Percentiles rank a stretch among this genome's conserved stretches.
Conservation (phyloP, 2,888 invertebrate genomes). For the Trichogramma dendrolimi region DNA sequence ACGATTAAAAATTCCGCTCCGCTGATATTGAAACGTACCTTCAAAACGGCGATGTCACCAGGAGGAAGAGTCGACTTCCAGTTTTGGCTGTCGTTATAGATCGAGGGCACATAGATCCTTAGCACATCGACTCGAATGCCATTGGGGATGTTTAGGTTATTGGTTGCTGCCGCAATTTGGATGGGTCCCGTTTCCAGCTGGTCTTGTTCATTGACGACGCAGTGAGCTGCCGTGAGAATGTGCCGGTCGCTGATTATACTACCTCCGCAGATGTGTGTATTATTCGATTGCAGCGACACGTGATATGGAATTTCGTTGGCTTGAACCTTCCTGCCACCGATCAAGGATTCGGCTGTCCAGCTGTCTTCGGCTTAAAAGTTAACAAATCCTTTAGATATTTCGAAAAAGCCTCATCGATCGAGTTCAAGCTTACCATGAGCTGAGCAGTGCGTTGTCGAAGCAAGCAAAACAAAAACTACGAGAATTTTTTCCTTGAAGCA, state of each 20-base stretch:
- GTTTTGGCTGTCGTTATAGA: conserved; percentile 11
- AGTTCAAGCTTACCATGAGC: no score
- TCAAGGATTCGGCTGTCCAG: conserved; percentile 6
- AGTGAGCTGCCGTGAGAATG: conserved; percentile 19
- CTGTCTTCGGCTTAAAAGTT: no score
- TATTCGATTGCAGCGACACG: conserved; percentile 8
- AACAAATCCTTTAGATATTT: no score
- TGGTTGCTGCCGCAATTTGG: conserved; percentile 13
- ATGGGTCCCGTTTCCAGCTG: conserved; percentile 4
- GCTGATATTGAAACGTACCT: conserved; percentile 4
- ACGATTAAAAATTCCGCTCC: no score
- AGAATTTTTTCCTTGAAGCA: no score
- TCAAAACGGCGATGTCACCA: conserved; percentile 23
- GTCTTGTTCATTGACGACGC: conserved; percentile 15
- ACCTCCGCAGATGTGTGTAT: conserved; percentile 22
- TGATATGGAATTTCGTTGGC: conserved; percentile 13
- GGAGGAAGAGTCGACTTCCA: conserved; percentile 7
- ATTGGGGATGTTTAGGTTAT: conserved; percentile 2
- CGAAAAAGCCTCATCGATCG: no score
- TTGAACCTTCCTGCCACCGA: conserved; percentile 10
- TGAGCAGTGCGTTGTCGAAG: no score
- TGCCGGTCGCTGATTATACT: conserved; percentile 15
- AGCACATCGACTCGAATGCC: background rate
- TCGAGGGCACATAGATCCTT: conserved; percentile 13
- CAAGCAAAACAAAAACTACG: no score